These are phyloP conservation scores for Euthynnus affinis DNA, from an alignment of 2,797 vertebrate species.

Conservation along the genomic window DNA sequence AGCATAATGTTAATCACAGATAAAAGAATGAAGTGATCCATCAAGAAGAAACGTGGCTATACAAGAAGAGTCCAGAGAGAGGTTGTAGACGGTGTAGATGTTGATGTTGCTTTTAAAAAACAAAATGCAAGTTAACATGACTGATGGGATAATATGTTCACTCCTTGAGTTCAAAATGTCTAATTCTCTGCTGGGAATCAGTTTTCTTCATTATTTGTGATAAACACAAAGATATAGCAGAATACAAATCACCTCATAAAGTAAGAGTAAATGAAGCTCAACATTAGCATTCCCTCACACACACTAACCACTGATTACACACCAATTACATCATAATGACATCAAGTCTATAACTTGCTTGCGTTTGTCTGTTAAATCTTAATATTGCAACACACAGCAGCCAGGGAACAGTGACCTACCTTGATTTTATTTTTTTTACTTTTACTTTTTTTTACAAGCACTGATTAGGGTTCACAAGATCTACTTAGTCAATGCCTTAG, in stretches of 20 bases:
- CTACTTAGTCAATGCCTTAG: neutral
- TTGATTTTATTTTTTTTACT: conserved; percentile 7
- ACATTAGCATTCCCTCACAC: conserved; percentile 25
- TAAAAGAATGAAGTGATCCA: conserved; percentile 12
- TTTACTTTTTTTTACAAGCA: neutral
- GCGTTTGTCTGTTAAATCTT: conserved; percentile 51
- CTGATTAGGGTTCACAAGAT: neutral
- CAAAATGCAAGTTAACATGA: conserved; percentile 10
- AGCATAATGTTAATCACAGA: conserved; percentile 15
- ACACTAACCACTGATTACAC: conserved; percentile 30
- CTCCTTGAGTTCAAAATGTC: neutral
- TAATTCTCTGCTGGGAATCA: conserved; percentile 13
- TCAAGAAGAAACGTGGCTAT: conserved; percentile 25
- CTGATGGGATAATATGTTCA: conserved; percentile 22
- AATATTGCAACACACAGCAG: conserved; percentile 43
- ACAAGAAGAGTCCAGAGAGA: neutral
- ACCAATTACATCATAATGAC: conserved; percentile 40
- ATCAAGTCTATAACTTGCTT: conserved; percentile 59
- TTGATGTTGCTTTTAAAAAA: conserved; percentile 18
- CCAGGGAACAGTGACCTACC: conserved; percentile 33
- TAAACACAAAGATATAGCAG: conserved; percentile 64
- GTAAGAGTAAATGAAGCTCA: neutral
- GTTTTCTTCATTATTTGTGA: conserved; percentile 62
- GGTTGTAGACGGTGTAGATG: neutral
- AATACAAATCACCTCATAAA: conserved; percentile 16